phyloP scores from a whole-genome alignment of 2,888 invertebrate species.

The Ophioninae sp. region DNA sequence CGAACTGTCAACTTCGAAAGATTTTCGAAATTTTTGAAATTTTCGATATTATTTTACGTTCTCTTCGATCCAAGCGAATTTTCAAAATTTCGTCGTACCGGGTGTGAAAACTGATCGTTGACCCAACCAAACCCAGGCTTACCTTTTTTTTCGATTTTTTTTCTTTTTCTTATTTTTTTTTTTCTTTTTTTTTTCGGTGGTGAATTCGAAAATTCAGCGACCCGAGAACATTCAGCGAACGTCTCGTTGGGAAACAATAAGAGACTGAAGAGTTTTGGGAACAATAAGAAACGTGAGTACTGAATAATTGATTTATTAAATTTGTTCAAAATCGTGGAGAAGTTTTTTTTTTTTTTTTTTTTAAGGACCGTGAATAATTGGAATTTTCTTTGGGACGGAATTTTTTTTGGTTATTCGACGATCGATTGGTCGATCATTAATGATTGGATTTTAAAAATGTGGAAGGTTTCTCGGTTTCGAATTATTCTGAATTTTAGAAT shows the following conservation, averaged over 20 bases:
- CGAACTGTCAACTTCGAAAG: background rate
- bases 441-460: no score
- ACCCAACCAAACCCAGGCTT: no score
- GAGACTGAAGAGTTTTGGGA: conserved; percentile 3
- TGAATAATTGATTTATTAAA: background rate
- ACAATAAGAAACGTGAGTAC: conserved; percentile 16
- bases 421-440: no score
- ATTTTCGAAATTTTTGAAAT: background rate
- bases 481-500: no score
- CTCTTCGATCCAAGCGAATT: no score
- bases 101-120: no score
- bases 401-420: no score
- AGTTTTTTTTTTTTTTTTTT: background rate
- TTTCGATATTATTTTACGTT: background rate
- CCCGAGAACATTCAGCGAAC: background rate
- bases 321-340: background rate
- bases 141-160: background rate
- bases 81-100: no score
- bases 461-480: no score
- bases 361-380: background rate
- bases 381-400: no score
- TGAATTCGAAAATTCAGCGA: conserved; percentile 5
- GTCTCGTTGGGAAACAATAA: conserved; percentile 11
- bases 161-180: background rate
- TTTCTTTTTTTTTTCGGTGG: conserved; percentile 8